phyloP scores from a whole-genome alignment of 2,113 vertebrate species.

The Marmota flaviventris region DNA sequence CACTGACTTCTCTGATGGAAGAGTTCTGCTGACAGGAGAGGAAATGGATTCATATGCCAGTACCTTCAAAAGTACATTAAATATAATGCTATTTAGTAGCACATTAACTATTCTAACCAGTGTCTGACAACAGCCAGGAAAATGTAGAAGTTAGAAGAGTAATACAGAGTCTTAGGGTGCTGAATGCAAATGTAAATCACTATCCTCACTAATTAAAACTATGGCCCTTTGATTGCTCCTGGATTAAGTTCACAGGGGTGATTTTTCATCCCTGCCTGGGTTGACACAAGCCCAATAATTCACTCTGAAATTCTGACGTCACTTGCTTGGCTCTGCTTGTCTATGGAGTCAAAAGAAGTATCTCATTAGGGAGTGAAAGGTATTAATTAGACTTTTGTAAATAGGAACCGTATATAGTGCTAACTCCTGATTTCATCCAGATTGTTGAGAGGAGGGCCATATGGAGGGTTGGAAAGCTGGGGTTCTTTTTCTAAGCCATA shows the following conservation, averaged over 20 bases:
- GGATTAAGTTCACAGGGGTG: slow-evolving; percentile 74
- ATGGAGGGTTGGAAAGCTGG: slow-evolving; percentile 7
- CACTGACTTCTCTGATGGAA: slow-evolving; percentile 70
- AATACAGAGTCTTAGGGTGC: slow-evolving; percentile 52
- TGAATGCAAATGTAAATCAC: slow-evolving; percentile 74
- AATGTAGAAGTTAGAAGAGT: slow-evolving; percentile 58
- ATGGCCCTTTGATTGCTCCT: slow-evolving; percentile 71
- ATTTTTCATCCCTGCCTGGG: slow-evolving; percentile 73
- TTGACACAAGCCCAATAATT: slow-evolving; percentile 79
- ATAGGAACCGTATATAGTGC: neutral
- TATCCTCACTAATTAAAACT: slow-evolving; percentile 80
- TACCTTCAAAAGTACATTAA: slow-evolving; percentile 73
- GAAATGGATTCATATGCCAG: slow-evolving; percentile 66
- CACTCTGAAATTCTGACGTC: slow-evolving; percentile 71
- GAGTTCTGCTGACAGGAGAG: slow-evolving; percentile 63
- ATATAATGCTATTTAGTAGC: slow-evolving; percentile 73
- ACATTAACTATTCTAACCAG: slow-evolving; percentile 69
- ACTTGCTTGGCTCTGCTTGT: slow-evolving; percentile 55
- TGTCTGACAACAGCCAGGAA: slow-evolving; percentile 64
- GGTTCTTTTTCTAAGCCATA: slow-evolving; percentile 20
- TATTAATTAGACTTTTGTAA: slow-evolving; percentile 74
- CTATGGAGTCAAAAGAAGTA: slow-evolving; percentile 55
- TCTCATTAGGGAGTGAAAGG: slow-evolving; percentile 67
- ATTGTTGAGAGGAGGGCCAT: neutral
- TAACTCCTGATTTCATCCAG: slow-evolving; percentile 41